A percentile compares a stretch with the other conserved stretches of the same genome.
phyloP scores from a whole-genome alignment of 2,888 invertebrate species.

The Gasteruption jaculator region DNA sequence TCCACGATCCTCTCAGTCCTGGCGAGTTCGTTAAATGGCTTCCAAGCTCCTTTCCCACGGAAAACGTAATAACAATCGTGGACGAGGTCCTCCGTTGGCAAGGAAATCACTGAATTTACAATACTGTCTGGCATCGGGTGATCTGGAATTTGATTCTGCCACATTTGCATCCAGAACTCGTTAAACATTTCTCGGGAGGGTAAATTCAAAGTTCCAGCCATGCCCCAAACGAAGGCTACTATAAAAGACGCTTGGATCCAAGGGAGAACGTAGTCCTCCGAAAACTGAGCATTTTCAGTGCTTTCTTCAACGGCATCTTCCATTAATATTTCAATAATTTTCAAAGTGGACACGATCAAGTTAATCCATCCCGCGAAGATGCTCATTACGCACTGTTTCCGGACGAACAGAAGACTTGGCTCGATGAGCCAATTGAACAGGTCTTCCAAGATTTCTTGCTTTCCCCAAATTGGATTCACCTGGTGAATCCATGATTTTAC shows the following conservation, averaged over 20 bases:
- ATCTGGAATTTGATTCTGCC: conserved; percentile 52
- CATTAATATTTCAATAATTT: conserved; percentile 74
- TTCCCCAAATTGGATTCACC: conserved; percentile 64
- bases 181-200: conserved; percentile 69
- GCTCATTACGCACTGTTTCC: conserved; percentile 64
- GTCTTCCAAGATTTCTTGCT: conserved; percentile 58
- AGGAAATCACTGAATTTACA: conserved; percentile 67
- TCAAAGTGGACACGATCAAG: conserved; percentile 67
- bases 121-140: conserved; percentile 59
- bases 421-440: conserved; percentile 77
- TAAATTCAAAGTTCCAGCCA: conserved; percentile 74
- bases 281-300: conserved; percentile 61
- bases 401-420: conserved; percentile 69
- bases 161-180: conserved; percentile 58
- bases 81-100: conserved; percentile 74
- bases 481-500: conserved; percentile 75
- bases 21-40: conserved; percentile 76
- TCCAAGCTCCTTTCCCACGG: conserved; percentile 83
- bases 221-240: conserved; percentile 76
- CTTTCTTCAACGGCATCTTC: conserved; percentile 66
- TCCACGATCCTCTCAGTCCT: conserved; percentile 62
- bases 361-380: conserved; percentile 70
- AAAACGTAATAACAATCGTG: conserved; percentile 80
- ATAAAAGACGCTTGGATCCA: conserved; percentile 78
- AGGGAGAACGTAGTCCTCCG: conserved; percentile 62